Percentiles rank a stretch among this genome's conserved stretches.
Conservation (phyloP, 2,888 invertebrate species). For the Polydrusus cervinus region DNA sequence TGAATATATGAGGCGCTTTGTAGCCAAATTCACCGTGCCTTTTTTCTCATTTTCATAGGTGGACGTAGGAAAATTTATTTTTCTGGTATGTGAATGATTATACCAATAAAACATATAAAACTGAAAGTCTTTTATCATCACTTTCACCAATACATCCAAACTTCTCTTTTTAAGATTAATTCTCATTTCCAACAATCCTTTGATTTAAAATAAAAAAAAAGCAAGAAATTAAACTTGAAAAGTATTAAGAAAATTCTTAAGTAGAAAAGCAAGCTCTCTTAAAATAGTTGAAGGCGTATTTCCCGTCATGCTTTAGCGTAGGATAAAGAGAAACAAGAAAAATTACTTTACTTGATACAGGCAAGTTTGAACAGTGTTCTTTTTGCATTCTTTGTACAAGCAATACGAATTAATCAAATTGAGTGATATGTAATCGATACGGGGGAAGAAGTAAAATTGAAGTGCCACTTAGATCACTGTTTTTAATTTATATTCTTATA, state of each 20-base stretch:
- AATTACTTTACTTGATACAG: constrained; percentile 51
- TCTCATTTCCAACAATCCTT: not conserved
- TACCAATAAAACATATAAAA: no score
- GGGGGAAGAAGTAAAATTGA: not conserved
- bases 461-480: constrained; percentile 30
- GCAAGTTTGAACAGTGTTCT: constrained; percentile 48
- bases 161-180: no score
- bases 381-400: constrained; percentile 49
- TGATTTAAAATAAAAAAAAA: not conserved
- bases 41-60: no score
- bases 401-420: constrained; percentile 54
- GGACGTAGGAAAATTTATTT: no score
- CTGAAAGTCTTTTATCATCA: no score
- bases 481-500: constrained; percentile 29
- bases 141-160: no score
- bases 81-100: no score
- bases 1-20: no score
- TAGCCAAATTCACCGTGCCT: no score
- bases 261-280: constrained; percentile 26
- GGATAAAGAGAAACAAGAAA: constrained; percentile 47
- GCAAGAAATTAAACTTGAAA: not conserved
- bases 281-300: constrained; percentile 30
- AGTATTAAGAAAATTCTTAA: constrained; percentile 22
- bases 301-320: constrained; percentile 34
- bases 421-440: constrained; percentile 54